A percentile compares a stretch with the other conserved stretches of the same genome.
Conservation (phyloP, 2,888 invertebrate species). For the Trissoscelio sp. region DNA sequence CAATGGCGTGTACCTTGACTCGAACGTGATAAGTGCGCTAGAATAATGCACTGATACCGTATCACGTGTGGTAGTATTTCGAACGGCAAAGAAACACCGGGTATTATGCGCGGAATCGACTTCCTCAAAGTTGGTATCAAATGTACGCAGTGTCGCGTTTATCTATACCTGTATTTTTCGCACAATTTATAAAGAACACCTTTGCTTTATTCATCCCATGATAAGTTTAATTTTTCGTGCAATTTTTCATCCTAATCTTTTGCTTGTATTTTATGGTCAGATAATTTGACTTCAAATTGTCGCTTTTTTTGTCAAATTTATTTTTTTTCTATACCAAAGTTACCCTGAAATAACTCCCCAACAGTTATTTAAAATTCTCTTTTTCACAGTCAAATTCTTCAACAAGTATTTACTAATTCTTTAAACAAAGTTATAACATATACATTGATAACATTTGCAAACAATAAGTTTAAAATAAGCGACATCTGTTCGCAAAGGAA, state of each 20-base stretch:
- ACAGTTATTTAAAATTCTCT: too few species aligned
- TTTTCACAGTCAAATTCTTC: too few species aligned
- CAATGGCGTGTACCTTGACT: conserved; percentile 3
- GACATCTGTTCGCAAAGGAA: neutral
- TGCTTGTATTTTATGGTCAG: too few species aligned
- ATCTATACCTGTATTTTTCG: neutral
- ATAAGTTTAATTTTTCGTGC: too few species aligned
- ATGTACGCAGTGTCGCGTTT: conserved; percentile 22
- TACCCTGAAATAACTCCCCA: too few species aligned
- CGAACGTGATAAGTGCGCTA: conserved; percentile 18
- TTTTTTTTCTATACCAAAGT: too few species aligned
- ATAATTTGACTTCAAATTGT: too few species aligned
- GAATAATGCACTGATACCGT: conserved; percentile 13
- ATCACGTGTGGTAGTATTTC: neutral
- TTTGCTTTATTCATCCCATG: neutral
- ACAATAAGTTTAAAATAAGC: neutral
- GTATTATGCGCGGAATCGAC: conserved; percentile 12
- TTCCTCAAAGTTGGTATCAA: conserved; percentile 22
- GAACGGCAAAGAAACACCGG: conserved; percentile 15
- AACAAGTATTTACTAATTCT: too few species aligned
- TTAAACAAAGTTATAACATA: too few species aligned
- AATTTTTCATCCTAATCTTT: too few species aligned
- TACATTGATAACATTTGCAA: too few species aligned
- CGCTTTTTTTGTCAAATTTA: too few species aligned
- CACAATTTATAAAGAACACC: conserved; percentile 1